A percentile compares a stretch with the other conserved stretches of the same genome.
phyloP scores from a whole-genome alignment of 1,140 invertebrate species.

The Papilio xuthus region DNA sequence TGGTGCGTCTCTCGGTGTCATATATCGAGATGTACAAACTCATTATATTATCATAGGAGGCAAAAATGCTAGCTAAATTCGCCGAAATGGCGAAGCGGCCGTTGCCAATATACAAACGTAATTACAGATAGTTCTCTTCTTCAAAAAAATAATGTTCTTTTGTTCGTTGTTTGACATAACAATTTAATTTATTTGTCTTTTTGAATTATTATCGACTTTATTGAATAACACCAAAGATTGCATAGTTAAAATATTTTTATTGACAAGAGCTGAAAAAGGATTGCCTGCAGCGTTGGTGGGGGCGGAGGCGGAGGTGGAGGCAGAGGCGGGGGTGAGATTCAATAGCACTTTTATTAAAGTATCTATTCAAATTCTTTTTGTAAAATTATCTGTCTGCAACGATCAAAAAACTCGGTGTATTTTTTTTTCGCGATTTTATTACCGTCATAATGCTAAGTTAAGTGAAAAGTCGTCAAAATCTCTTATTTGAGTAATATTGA shows the following conservation, averaged over 20 bases:
- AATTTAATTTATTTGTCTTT: too few species aligned
- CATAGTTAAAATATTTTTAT: not conserved
- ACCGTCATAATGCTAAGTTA: not conserved
- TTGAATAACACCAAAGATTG: too few species aligned
- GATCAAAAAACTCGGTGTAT: not conserved
- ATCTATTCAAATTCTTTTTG: not conserved
- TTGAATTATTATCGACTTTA: too few species aligned
- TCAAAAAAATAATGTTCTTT: too few species aligned
- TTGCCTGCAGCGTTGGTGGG: not conserved
- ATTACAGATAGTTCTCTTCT: too few species aligned
- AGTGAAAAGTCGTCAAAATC: not conserved
- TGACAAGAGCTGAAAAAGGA: not conserved
- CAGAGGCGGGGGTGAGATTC: not conserved
- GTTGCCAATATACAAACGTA: too few species aligned
- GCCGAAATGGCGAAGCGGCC: too few species aligned
- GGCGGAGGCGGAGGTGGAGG: not conserved
- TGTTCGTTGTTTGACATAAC: too few species aligned
- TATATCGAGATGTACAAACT: not conserved
- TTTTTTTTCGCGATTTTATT: not conserved
- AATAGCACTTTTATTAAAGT: constrained; percentile 9
- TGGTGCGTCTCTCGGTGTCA: not conserved
- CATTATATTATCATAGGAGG: too few species aligned
- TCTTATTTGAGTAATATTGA: not conserved
- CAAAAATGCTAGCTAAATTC: too few species aligned
- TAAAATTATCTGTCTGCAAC: not conserved